phyloP scores from a whole-genome alignment of 2,888 invertebrate species.

The Callyntrura guangdongensis region DNA sequence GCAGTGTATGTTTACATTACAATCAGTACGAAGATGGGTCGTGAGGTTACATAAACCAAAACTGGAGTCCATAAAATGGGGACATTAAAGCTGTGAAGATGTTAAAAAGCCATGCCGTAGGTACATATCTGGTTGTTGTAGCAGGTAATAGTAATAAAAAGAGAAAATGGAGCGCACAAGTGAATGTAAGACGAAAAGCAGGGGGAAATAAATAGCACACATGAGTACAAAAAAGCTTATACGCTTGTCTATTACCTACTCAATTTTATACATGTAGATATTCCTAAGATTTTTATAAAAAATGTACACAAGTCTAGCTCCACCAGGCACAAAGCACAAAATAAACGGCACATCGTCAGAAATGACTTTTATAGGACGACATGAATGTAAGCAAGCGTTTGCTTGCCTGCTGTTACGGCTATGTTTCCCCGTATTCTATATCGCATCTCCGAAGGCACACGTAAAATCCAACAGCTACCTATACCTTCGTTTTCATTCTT shows the following conservation, averaged over 20 bases:
- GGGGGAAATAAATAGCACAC: slow-evolving; percentile 34
- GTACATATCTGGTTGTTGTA: slow-evolving; percentile 19
- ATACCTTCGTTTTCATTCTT: slow-evolving; percentile 52
- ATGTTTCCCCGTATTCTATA: neutral
- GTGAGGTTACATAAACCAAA: slow-evolving; percentile 72
- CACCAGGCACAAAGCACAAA: slow-evolving; percentile 48
- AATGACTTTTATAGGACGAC: slow-evolving; percentile 50
- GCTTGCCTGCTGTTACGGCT: slow-evolving; percentile 29
- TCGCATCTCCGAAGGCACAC: neutral
- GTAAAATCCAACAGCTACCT: neutral
- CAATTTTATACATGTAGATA: neutral
- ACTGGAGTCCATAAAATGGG: slow-evolving; percentile 71
- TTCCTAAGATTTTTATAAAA: neutral
- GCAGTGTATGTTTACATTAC: slow-evolving; percentile 39
- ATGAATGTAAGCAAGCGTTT: slow-evolving; percentile 39
- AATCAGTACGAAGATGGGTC: slow-evolving; percentile 49
- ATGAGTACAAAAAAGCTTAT: neutral
- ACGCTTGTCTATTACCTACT: neutral
- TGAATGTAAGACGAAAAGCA: slow-evolving; percentile 35
- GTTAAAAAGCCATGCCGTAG: slow-evolving; percentile 60
- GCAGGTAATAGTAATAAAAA: slow-evolving; percentile 63
- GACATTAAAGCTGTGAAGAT: slow-evolving; percentile 75
- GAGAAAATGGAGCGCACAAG: slow-evolving; percentile 38
- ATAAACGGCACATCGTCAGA: slow-evolving; percentile 56
- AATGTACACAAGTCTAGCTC: neutral